phyloP scores from a whole-genome alignment of 2,113 vertebrate genomes.

The Brachirus orientalis region DNA sequence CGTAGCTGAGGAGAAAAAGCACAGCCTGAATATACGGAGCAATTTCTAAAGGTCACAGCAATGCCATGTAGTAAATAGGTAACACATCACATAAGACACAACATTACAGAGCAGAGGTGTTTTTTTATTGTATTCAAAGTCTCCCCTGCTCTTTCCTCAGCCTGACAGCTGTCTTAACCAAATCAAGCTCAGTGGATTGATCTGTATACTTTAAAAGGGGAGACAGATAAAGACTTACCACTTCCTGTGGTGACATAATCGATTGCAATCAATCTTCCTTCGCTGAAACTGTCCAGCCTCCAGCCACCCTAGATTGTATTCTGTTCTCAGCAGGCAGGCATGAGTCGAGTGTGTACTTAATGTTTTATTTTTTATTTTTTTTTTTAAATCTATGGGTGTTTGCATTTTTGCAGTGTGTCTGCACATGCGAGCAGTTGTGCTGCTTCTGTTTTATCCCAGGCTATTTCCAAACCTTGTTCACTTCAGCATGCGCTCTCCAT shows the following conservation, averaged over 20 bases:
- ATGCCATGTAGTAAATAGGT: slow-evolving; percentile 18
- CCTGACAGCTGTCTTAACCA: slow-evolving; percentile 49
- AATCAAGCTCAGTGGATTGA: slow-evolving; percentile 52
- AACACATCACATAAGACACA: slow-evolving; percentile 25
- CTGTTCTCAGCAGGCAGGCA: slow-evolving; percentile 1
- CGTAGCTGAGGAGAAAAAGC: background rate
- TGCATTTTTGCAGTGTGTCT: slow-evolving; percentile 17
- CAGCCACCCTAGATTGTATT: background rate
- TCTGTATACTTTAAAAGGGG: slow-evolving; percentile 41
- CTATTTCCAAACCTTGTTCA: slow-evolving; percentile 72
- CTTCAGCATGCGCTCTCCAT: slow-evolving; percentile 32
- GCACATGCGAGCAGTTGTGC: slow-evolving; percentile 21
- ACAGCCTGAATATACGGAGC: slow-evolving; percentile 44
- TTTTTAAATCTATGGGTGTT: background rate
- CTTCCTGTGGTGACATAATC: slow-evolving; percentile 61
- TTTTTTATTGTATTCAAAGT: slow-evolving; percentile 18
- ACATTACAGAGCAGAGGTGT: slow-evolving; percentile 5
- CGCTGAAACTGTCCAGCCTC: slow-evolving; percentile 16
- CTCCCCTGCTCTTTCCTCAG: slow-evolving; percentile 1
- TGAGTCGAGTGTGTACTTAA: background rate
- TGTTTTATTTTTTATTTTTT: background rate
- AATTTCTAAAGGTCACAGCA: slow-evolving; percentile 48
- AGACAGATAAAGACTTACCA: slow-evolving; percentile 51
- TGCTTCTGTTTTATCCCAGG: slow-evolving; percentile 57
- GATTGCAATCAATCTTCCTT: slow-evolving; percentile 57